Evolutionary conservation across 2,113 vertebrate species (phyloP).

Genomic region (Ptilonorhynchus violaceus): DNA sequence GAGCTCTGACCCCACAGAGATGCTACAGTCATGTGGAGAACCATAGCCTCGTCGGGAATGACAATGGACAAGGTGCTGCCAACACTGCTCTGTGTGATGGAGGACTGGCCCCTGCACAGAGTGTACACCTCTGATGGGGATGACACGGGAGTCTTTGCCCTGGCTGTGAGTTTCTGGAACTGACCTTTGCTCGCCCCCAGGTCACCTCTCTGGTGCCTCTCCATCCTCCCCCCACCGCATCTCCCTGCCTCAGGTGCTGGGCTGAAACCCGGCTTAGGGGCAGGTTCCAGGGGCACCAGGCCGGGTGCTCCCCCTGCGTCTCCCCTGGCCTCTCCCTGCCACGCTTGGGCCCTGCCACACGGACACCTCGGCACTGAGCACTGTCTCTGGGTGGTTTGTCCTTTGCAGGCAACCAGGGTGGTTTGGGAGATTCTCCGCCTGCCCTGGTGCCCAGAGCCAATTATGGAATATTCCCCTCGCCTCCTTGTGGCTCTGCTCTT

Average conservation of each 20-base stretch:
- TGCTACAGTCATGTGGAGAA: not conserved
- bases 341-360: rapidly evolving
- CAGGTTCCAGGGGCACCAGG: not conserved
- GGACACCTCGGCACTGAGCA: rapidly evolving
- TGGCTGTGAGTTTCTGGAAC: not conserved
- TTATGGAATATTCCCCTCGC: not conserved
- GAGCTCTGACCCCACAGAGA: not conserved
- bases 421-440: not conserved
- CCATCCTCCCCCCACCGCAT: not conserved
- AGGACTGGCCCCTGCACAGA: not conserved
- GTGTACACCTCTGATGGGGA: not conserved
- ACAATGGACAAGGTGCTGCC: not conserved
- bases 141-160: rapidly evolving
- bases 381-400: not conserved
- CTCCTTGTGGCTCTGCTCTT: not conserved
- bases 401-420: not conserved
- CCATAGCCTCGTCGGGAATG: not conserved
- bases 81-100: not conserved
- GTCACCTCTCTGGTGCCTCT: not conserved
- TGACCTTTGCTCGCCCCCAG: not conserved
- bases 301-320: rapidly evolving
- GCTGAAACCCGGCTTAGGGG: not conserved
- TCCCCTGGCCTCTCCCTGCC: not conserved
- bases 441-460: not conserved
- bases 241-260: not conserved